These are phyloP conservation scores for Pollenia angustigena DNA, from an alignment of 2,888 invertebrate genomes.

Conservation along the genomic window DNA sequence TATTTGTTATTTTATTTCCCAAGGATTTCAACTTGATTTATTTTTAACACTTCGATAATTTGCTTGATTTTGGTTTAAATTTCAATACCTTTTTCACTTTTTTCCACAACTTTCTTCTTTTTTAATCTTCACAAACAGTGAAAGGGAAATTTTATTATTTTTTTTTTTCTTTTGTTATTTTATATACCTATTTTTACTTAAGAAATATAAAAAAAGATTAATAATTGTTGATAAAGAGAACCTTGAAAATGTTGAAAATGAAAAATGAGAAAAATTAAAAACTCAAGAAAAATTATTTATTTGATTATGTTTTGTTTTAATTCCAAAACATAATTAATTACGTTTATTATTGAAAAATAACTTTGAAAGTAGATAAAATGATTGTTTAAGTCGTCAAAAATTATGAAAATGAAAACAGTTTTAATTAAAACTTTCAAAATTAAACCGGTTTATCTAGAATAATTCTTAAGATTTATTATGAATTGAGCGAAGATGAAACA, in stretches of 20 bases:
- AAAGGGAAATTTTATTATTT: constrained; percentile 7
- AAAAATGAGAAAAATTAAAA: not conserved
- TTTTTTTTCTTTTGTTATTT: not conserved
- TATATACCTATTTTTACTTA: not conserved
- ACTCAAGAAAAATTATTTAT: not conserved
- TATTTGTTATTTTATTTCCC: constrained; percentile 26
- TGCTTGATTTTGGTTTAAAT: constrained; percentile 18
- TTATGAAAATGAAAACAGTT: too few species aligned
- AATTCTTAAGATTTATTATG: too few species aligned
- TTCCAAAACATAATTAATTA: too few species aligned
- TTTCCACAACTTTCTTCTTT: not conserved
- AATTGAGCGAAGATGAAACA: too few species aligned
- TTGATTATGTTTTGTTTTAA: not conserved
- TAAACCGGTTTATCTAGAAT: too few species aligned
- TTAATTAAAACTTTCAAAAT: too few species aligned
- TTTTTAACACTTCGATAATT: constrained; percentile 61
- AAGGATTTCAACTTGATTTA: constrained; percentile 60
- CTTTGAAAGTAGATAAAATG: too few species aligned
- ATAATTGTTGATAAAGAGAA: not conserved
- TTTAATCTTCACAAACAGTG: not conserved
- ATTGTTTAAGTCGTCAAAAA: too few species aligned
- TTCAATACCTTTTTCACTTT: constrained; percentile 9
- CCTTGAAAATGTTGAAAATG: not conserved
- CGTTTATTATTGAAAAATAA: too few species aligned
- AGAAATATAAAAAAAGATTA: not conserved